Percentiles rank a stretch among this genome's conserved stretches.
Conservation (phyloP, 2,797 vertebrate species). For the Arrhamphus sclerolepis region DNA sequence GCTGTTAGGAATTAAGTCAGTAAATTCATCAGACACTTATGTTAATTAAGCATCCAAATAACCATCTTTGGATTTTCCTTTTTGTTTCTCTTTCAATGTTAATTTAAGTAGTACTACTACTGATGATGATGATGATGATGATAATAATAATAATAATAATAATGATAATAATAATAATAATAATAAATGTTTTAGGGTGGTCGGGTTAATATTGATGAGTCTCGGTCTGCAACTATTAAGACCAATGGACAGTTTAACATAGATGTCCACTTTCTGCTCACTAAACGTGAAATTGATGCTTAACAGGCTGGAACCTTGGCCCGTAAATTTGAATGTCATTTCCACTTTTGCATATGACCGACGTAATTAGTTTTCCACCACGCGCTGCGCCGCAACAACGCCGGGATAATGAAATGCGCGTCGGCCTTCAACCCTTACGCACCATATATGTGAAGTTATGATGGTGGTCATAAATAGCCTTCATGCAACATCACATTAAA, state of each 20-base stretch:
- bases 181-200: not conserved
- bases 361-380: constrained; percentile 66
- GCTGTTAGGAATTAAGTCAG: not conserved
- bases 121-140: constrained; percentile 8
- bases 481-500: constrained; percentile 18
- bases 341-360: constrained; percentile 63
- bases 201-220: constrained; percentile 21
- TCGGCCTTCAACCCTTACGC: constrained; percentile 42
- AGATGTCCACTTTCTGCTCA: constrained; percentile 68
- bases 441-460: constrained; percentile 16
- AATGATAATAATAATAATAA: constrained; percentile 3
- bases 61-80: no score
- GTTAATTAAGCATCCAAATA: no score
- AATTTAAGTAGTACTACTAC: not conserved
- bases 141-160: not conserved
- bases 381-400: constrained; percentile 37
- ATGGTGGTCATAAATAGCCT: constrained; percentile 49
- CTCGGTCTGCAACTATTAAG: constrained; percentile 51
- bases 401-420: constrained; percentile 42
- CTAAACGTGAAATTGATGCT: constrained; percentile 72
- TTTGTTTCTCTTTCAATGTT: no score
- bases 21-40: no score
- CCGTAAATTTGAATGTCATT: constrained; percentile 69
- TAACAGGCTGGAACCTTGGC: constrained; percentile 63
- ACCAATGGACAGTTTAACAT: constrained; percentile 59